These are phyloP conservation scores for Vireo griseus DNA, from an alignment of 2,797 vertebrate species.

Conservation along the genomic window DNA sequence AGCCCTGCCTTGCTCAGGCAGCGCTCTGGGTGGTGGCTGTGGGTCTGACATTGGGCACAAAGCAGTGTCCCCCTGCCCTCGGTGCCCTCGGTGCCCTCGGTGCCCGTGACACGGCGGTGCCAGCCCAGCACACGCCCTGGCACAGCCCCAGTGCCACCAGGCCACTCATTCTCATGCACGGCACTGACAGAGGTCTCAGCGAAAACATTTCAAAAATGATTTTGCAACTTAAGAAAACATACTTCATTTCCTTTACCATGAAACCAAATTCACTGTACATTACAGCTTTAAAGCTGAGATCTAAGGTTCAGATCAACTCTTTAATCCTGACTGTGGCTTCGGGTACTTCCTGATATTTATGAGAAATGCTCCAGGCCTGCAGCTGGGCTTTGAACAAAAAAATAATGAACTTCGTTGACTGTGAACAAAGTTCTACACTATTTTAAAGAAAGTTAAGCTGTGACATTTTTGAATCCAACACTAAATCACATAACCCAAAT, in stretches of 20 bases:
- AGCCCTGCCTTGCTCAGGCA: not conserved
- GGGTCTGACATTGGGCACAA: not conserved
- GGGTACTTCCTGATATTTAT: conserved; percentile 72
- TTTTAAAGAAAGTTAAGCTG: conserved; percentile 33
- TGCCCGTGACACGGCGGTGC: no score
- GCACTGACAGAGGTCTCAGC: not conserved
- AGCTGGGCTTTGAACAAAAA: conserved; percentile 66
- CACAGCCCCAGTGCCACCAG: not conserved
- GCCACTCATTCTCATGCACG: not conserved
- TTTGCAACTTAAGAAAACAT: conserved; percentile 68
- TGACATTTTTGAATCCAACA: conserved; percentile 16
- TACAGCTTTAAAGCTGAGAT: conserved; percentile 69
- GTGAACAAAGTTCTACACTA: conserved; percentile 7
- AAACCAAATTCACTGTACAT: conserved; percentile 60
- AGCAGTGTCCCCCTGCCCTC: not conserved
- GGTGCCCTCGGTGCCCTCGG: no score
- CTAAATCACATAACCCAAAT: conserved; percentile 3
- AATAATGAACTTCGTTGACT: conserved; percentile 49
- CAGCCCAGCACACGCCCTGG: no score
- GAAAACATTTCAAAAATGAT: conserved; percentile 55
- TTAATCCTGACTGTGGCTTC: conserved; percentile 71
- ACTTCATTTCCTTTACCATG: conserved; percentile 65
- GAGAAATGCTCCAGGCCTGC: conserved; percentile 64
- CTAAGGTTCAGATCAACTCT: conserved; percentile 66
- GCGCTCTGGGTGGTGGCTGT: not conserved